Evolutionary conservation across 92 coral and sea anemone genomes (phyloP), one percentile per base, ranked within the genome.

Genomic region (Porites lobata): DNA sequence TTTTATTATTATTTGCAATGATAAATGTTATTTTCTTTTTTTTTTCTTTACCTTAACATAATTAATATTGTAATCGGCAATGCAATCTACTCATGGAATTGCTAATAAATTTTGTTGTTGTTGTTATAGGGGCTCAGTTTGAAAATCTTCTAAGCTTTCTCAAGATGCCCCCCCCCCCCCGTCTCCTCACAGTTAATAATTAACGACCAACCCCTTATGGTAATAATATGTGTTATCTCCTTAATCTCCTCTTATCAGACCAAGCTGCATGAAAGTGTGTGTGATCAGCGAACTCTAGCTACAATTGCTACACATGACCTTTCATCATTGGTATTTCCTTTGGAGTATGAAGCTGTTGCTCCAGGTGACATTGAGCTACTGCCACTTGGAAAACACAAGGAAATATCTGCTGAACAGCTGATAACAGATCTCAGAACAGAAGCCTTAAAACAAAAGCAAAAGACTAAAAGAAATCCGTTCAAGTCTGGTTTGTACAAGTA

Each of bases 261-360:
- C 50, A 95, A 96, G 76, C 91, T 98, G 9, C 99, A 98, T 81
- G 99, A 98, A 81, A 85, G 92, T 21, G 80, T 84, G 50, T 98
- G 99, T 87, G 98, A 98, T 78, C 94, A 95, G 38, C 79, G 99
- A 70, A 92, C 96, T n/a, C 73, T 62, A 9, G 99, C 99, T 61
- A 98, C 99, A 24, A 96, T 98, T 32, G 99, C 99, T 13, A 96
- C 99, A 43, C 99, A 98, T 72, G 89, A 89, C 72, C 57, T 94
- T 63, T 78, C 92, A 12, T 77, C 98, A 38, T 52, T 98, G 69
- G 68, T 82, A 50, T 93, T 98, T 66, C 99, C 99, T 13, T 92
- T 98, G 26, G 84, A 70, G 59, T 98, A 95, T 81, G 98, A 96
- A 68, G 94, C 98, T 5, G 90, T 85, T 15, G 62, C 61, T 8